Evolutionary conservation across 1,140 invertebrate genomes (phyloP), one percentile per base, ranked within the genome.

Genomic region (Calosoma granatense): DNA sequence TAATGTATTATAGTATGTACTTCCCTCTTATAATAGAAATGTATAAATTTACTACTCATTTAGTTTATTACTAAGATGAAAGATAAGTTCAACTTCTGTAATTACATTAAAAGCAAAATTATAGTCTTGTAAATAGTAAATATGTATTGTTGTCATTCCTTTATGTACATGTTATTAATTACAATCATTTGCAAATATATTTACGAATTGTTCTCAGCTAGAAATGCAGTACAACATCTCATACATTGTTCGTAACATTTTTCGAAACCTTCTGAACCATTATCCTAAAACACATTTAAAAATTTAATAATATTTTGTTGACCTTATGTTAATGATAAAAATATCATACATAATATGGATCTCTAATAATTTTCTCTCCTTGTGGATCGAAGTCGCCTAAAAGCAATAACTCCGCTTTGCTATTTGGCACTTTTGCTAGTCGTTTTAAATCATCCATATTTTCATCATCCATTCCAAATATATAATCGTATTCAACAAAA

Each of bases 401-500:
- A 20, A 94, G 68, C 15, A 86, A 73, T 51, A 94, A 74, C 67
- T 86, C 81, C 0, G 90, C 87, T 65, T 79, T 86, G 51, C 74
- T 76, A 53, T 74, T 73, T 12, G 57, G 47, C 56, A 78, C 72
- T 3, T 86, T 86, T 57, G 80, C 79, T 56, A 79, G 71, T 15
- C 70, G 67, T 20, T 81, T 81, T 20, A 94, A 68, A 51, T 84
- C 79, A 6, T 69, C 73, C 68, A 93, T 89, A 67, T 93, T 94
- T 15, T 81, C 77, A 55, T 90, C 76, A 70, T 94, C 92, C 92
- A 94, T 95, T 19, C 91, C 91, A 73, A 95, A 90, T 57, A 95
- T 93, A 65, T 81, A 92, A 68, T 94, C 83, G 70, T 84, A 94
- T 3, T 81, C 72, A 11, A 78, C 67, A 64, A 92, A 94, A 69